phyloP scores from a whole-genome alignment of 2,888 invertebrate species.

The Synergus umbraculus region DNA sequence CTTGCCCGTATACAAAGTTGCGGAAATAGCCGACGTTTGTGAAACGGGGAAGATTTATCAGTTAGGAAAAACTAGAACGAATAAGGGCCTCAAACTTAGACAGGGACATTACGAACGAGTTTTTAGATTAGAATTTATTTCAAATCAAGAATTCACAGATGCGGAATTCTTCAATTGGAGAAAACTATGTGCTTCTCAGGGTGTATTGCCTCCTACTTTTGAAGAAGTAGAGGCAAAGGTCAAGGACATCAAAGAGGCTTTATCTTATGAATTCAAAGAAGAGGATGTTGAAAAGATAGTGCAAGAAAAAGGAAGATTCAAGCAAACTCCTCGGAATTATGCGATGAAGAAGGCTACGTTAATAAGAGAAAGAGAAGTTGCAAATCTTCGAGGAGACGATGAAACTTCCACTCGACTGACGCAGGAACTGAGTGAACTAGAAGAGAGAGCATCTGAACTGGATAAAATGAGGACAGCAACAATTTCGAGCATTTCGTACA shows the following conservation, averaged over 20 bases:
- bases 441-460: conserved; percentile 92
- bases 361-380: conserved; percentile 91
- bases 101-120: conserved; percentile 94
- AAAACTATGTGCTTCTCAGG: conserved; percentile 83
- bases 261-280: conserved; percentile 96
- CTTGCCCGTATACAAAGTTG: conserved; percentile 92
- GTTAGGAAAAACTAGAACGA: conserved; percentile 95
- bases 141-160: conserved; percentile 96
- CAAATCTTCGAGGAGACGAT: conserved; percentile 87
- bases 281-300: conserved; percentile 96
- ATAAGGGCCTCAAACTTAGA: conserved; percentile 89
- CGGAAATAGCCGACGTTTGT: conserved; percentile 84
- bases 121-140: conserved; percentile 97
- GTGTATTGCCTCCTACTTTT: conserved; percentile 85
- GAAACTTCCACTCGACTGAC: conserved; percentile 85
- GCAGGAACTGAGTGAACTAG: conserved; percentile 91
- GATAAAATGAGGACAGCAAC: conserved; percentile 94
- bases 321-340: conserved; percentile 95
- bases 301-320: conserved; percentile 94
- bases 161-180: conserved; percentile 96
- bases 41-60: conserved; percentile 87
- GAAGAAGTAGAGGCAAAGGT: conserved; percentile 91
- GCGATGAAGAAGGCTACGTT: conserved; percentile 97
- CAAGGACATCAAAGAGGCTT: conserved; percentile 91
- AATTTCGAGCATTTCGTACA: conserved; percentile 96